Conservation (phyloP, 2,888 invertebrate species). For the Meloe dianella region DNA sequence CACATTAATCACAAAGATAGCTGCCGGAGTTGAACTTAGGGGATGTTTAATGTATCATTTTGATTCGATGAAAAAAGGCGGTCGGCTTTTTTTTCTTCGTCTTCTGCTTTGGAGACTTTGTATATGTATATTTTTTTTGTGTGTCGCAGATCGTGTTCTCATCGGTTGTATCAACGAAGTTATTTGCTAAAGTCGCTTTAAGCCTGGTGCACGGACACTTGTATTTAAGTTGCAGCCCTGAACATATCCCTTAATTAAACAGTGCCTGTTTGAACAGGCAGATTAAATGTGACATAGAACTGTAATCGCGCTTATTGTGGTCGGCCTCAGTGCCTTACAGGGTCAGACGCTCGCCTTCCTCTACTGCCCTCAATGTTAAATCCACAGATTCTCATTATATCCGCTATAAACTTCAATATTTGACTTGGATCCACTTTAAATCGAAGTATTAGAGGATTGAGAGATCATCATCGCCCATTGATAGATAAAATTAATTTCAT, state of each 20-base stretch:
- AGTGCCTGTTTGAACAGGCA: slow-evolving; percentile 61
- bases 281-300: slow-evolving; percentile 62
- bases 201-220: slow-evolving; percentile 58
- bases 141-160: neutral
- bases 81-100: neutral
- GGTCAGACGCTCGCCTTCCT: slow-evolving; percentile 37
- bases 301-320: slow-evolving; percentile 62
- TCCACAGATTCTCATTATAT: slow-evolving; percentile 33
- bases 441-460: neutral
- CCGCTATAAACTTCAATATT: slow-evolving; percentile 30
- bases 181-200: slow-evolving; percentile 52
- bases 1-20: slow-evolving; percentile 28
- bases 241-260: slow-evolving; percentile 62
- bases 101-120: neutral
- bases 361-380: slow-evolving; percentile 32
- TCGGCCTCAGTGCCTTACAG: slow-evolving; percentile 41
- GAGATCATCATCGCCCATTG: neutral
- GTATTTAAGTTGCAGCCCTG: slow-evolving; percentile 61
- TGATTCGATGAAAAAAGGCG: neutral
- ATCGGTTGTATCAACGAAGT: slow-evolving; percentile 29
- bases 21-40: slow-evolving; percentile 9
- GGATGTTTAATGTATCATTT: neutral
- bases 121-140: neutral
- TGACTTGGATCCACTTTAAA: slow-evolving; percentile 19
- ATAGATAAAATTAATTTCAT: slow-evolving; percentile 4